Conservation (phyloP, 2,888 invertebrate genomes). For the Gasteruption jaculator region DNA sequence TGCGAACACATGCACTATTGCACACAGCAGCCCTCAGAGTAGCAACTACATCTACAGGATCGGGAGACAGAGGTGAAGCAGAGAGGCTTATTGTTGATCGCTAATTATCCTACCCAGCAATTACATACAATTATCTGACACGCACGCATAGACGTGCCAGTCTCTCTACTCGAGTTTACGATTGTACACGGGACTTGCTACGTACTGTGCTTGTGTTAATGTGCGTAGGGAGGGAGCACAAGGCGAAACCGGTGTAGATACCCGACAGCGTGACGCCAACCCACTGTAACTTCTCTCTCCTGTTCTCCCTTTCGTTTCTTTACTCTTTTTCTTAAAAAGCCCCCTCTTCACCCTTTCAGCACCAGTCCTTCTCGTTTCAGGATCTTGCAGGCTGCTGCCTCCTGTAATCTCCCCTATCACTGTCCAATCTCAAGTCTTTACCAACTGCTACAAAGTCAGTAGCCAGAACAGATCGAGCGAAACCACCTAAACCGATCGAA, state of each 20-base stretch:
- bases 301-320: slow-evolving; percentile 21
- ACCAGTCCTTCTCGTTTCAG: slow-evolving; percentile 6
- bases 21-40: slow-evolving; percentile 11
- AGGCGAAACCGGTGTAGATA: slow-evolving; percentile 50
- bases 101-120: slow-evolving; percentile 47
- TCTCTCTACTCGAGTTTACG: slow-evolving; percentile 16
- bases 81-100: slow-evolving; percentile 46
- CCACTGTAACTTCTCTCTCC: slow-evolving; percentile 22
- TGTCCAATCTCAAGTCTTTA: slow-evolving; percentile 36
- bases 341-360: slow-evolving; percentile 6
- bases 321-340: slow-evolving; percentile 7
- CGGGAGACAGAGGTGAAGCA: slow-evolving; percentile 9
- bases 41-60: too few species aligned
- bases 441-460: slow-evolving; percentile 28
- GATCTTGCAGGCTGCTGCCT: slow-evolving; percentile 19
- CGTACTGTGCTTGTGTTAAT: slow-evolving; percentile 25
- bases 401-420: slow-evolving; percentile 30
- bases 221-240: slow-evolving; percentile 27
- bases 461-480: too few species aligned
- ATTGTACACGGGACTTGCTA: slow-evolving; percentile 18
- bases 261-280: slow-evolving; percentile 51
- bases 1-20: slow-evolving; percentile 5
- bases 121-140: slow-evolving; percentile 48
- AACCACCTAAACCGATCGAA: too few species aligned
- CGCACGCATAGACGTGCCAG: slow-evolving; percentile 36